Conservation (phyloP, 2,797 vertebrate species). For the Tarsius wallacei region DNA sequence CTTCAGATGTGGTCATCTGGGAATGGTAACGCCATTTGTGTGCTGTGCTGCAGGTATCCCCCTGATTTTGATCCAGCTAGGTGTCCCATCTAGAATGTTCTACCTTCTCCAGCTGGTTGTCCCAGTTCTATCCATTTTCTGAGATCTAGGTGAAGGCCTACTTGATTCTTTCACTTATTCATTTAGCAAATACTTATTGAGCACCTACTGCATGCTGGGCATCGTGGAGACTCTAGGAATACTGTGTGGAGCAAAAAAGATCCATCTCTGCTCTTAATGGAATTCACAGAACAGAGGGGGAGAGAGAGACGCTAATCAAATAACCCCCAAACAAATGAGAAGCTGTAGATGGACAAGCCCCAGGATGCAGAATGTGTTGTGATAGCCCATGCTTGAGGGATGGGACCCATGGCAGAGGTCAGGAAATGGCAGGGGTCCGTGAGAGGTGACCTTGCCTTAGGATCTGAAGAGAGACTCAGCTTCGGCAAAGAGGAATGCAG, state of each 20-base stretch:
- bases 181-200: neutral
- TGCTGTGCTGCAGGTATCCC: neutral
- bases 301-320: neutral
- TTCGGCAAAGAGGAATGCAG: neutral
- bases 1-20: fast-evolving
- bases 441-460: neutral
- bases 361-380: neutral
- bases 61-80: neutral
- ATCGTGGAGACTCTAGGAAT: neutral
- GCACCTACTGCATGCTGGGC: neutral
- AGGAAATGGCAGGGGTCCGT: neutral
- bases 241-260: neutral
- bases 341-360: neutral
- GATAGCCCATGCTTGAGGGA: too few relatives aligned
- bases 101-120: neutral
- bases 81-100: neutral
- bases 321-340: neutral
- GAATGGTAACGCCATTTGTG: fast-evolving
- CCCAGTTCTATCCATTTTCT: neutral
- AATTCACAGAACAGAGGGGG: neutral
- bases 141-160: neutral
- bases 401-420: neutral
- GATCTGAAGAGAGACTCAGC: neutral
- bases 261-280: neutral
- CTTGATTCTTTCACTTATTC: neutral